These are phyloP conservation scores for Indri indri DNA, from an alignment of 2,113 vertebrate species.

Conservation along the genomic window DNA sequence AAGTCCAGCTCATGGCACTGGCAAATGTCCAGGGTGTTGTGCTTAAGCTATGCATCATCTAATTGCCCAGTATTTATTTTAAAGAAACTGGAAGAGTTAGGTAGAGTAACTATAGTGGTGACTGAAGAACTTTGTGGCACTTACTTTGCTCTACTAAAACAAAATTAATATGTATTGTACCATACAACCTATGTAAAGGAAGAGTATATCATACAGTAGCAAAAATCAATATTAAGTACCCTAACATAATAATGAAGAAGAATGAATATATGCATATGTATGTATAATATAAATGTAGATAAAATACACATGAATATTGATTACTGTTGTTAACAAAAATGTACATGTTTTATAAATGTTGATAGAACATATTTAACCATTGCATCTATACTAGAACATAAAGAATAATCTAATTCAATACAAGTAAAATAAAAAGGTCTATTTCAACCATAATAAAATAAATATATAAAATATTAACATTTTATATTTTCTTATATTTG, in stretches of 20 bases:
- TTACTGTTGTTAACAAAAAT: background rate
- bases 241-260: background rate
- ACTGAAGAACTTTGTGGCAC: background rate
- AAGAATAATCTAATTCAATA: background rate
- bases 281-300: background rate
- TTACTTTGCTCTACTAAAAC: background rate
- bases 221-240: background rate
- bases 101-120: background rate
- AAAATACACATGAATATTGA: background rate
- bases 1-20: accelerated
- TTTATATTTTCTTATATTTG: background rate
- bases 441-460: background rate
- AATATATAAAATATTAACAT: background rate
- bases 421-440: background rate
- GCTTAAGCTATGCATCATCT: background rate
- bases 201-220: background rate
- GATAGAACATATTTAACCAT: background rate
- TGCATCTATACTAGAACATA: background rate
- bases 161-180: background rate
- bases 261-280: background rate
- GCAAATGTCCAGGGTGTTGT: accelerated
- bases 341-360: background rate
- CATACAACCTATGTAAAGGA: background rate
- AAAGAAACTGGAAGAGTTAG: background rate
- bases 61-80: background rate